Evolutionary conservation across 2,113 vertebrate genomes (phyloP).

Genomic region (Anguilla rostrata): DNA sequence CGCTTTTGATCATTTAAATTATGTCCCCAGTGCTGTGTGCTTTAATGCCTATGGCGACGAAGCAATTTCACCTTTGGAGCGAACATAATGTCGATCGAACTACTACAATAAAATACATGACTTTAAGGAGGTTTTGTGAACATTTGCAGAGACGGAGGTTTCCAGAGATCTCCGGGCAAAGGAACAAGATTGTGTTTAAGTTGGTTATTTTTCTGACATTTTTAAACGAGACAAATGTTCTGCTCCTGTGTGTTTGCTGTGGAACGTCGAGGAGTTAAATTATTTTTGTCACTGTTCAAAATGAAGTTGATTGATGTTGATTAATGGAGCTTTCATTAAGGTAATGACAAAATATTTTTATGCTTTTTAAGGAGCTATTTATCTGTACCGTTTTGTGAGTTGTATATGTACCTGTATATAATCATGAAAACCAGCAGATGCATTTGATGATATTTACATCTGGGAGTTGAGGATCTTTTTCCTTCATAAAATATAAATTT

Average conservation of each 20-base stretch:
- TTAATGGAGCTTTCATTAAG: slow-evolving; percentile 39
- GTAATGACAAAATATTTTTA: slow-evolving; percentile 45
- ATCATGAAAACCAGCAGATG: slow-evolving; percentile 57
- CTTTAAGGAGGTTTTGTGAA: slow-evolving; percentile 16
- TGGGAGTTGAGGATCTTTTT: slow-evolving; percentile 48
- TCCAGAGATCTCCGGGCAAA: slow-evolving; percentile 3
- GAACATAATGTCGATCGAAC: not conserved
- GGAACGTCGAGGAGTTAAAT: slow-evolving; percentile 37
- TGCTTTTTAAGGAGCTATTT: slow-evolving; percentile 48
- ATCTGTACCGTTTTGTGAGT: slow-evolving; percentile 47
- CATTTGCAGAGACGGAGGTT: not conserved
- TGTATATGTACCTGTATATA: slow-evolving; percentile 59
- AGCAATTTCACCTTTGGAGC: slow-evolving; percentile 7
- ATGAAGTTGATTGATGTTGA: slow-evolving; percentile 22
- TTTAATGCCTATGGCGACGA: not conserved
- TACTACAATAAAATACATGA: not conserved
- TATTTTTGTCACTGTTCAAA: slow-evolving; percentile 42
- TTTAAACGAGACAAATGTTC: slow-evolving; percentile 17
- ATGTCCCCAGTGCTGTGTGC: not conserved
- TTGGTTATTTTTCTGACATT: not conserved
- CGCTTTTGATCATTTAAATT: not conserved
- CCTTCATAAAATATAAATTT: slow-evolving; percentile 51
- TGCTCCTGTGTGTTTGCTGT: slow-evolving; percentile 28
- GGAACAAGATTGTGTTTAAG: not conserved
- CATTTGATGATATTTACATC: slow-evolving; percentile 57